These are phyloP conservation scores for Halesus radiatus DNA, from an alignment of 1,140 invertebrate genomes.

Conservation along the genomic window DNA sequence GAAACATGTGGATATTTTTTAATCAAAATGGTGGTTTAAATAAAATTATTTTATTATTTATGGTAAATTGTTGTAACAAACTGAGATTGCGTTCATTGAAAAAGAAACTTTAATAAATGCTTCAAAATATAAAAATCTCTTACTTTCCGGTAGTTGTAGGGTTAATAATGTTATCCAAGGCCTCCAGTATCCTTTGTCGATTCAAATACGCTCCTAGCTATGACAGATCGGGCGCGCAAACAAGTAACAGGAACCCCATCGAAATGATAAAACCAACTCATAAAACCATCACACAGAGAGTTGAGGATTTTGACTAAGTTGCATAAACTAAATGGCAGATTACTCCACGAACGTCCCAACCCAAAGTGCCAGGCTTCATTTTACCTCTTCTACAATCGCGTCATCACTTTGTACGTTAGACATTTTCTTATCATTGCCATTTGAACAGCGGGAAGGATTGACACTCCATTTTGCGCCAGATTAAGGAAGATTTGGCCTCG, in stretches of 20 bases:
- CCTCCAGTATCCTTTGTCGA: not conserved
- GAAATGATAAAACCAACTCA: not conserved
- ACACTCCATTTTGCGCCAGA: slow-evolving; percentile 21
- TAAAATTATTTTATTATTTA: too few relatives aligned
- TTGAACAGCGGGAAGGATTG: slow-evolving; percentile 19
- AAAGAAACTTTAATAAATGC: too few relatives aligned
- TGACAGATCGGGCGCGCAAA: not conserved
- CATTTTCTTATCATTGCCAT: slow-evolving; percentile 31
- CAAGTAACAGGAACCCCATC: not conserved
- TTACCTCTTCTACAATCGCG: slow-evolving; percentile 26
- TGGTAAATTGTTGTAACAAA: too few relatives aligned
- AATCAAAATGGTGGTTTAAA: too few relatives aligned
- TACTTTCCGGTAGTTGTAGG: not conserved
- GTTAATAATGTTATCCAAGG: slow-evolving; percentile 23
- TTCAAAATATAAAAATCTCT: not conserved
- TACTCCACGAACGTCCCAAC: not conserved
- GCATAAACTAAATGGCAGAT: not conserved
- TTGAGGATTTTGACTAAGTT: not conserved
- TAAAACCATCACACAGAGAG: not conserved
- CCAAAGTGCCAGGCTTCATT: slow-evolving; percentile 9
- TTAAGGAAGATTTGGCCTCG: slow-evolving; percentile 13
- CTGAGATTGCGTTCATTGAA: too few relatives aligned
- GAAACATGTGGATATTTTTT: too few relatives aligned
- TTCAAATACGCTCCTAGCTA: slow-evolving; percentile 22
- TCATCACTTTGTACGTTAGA: slow-evolving; percentile 39